Percentiles rank a stretch among this genome's conserved stretches.
Evolutionary conservation across 2,888 invertebrate species (phyloP).

Genomic region (Trichopria drosophilae): DNA sequence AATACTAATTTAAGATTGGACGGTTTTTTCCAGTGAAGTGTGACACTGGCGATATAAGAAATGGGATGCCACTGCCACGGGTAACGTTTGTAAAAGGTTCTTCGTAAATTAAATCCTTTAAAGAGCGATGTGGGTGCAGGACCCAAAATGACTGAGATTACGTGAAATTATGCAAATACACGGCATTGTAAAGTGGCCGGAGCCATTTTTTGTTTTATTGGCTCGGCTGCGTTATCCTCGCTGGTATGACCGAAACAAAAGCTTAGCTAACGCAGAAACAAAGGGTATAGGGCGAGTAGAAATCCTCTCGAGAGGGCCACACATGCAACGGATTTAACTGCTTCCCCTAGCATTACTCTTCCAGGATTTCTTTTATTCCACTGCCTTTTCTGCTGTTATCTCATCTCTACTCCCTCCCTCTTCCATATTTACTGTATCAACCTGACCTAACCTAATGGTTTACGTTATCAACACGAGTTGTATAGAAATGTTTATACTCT

Average conservation of each 20-base stretch:
- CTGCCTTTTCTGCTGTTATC: constrained; percentile 33
- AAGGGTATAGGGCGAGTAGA: constrained; percentile 42
- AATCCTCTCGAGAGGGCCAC: constrained; percentile 45
- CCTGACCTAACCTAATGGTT: too few relatives aligned
- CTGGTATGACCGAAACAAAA: constrained; percentile 58
- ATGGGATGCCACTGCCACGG: too few relatives aligned
- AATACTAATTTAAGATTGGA: too few relatives aligned
- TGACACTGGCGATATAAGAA: too few relatives aligned
- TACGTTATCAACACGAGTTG: too few relatives aligned
- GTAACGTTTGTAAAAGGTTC: too few relatives aligned
- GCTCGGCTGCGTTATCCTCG: constrained; percentile 49
- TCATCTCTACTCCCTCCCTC: constrained; percentile 18
- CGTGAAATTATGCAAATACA: constrained; percentile 57
- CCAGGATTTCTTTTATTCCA: constrained; percentile 53
- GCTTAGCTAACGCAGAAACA: constrained; percentile 56
- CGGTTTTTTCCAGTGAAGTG: too few relatives aligned
- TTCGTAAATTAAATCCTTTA: too few relatives aligned
- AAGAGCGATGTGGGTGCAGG: too few relatives aligned
- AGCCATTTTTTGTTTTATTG: constrained; percentile 57
- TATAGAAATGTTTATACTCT: too few relatives aligned
- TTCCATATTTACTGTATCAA: too few relatives aligned
- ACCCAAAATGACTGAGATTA: constrained; percentile 57
- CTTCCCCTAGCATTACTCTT: constrained; percentile 56
- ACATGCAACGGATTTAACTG: constrained; percentile 58
- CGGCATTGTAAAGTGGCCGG: constrained; percentile 52